Evolutionary conservation across 2,888 invertebrate genomes (phyloP).

Genomic region (Synergus gifuensis): DNA sequence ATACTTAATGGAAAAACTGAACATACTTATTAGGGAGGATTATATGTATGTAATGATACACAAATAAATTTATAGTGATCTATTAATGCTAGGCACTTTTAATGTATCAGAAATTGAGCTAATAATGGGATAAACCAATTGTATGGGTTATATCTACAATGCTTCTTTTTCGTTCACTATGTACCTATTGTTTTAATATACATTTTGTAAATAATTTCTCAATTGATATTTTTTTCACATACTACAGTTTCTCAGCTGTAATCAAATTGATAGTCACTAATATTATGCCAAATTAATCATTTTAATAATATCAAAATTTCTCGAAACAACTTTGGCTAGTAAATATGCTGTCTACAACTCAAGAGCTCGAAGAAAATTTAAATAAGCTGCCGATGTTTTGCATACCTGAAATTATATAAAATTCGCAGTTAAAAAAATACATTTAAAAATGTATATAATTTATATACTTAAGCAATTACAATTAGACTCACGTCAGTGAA

Average conservation of each 20-base stretch:
- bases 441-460: neutral
- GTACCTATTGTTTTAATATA: neutral
- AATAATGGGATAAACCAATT: too few species aligned
- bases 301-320: neutral
- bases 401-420: constrained; percentile 60
- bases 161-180: neutral
- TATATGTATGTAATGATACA: too few species aligned
- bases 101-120: too few species aligned
- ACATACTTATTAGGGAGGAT: too few species aligned
- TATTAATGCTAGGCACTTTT: too few species aligned
- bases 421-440: neutral
- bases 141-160: too few species aligned
- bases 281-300: neutral
- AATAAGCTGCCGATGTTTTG: constrained; percentile 69
- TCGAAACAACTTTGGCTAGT: neutral
- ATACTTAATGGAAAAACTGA: too few species aligned
- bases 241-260: neutral
- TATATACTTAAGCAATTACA: neutral
- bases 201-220: neutral
- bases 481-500: constrained; percentile 65
- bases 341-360: constrained; percentile 49
- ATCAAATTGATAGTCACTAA: neutral
- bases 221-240: neutral
- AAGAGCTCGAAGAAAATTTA: constrained; percentile 68
- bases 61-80: too few species aligned